These are phyloP conservation scores for Sapayoa aenigma DNA, from an alignment of 2,113 vertebrate species.

Conservation along the genomic window DNA sequence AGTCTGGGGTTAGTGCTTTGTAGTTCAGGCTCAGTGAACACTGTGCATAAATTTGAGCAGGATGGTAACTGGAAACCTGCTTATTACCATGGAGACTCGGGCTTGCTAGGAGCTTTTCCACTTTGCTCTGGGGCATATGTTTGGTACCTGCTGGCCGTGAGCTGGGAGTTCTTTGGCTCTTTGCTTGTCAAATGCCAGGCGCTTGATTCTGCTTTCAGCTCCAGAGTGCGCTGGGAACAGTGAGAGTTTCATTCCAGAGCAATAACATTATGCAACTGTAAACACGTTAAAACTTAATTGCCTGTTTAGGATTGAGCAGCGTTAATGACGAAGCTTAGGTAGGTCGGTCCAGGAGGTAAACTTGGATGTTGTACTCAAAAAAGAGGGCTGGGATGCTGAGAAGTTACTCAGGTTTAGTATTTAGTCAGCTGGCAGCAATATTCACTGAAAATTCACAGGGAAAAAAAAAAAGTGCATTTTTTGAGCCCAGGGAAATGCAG, in stretches of 20 bases:
- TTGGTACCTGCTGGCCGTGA: neutral
- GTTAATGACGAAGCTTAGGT: neutral
- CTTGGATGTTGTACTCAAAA: neutral
- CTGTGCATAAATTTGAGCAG: neutral
- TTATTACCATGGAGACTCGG: slow-evolving; percentile 5
- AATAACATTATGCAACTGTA: slow-evolving; percentile 43
- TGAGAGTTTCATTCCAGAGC: slow-evolving; percentile 5
- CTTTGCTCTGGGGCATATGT: neutral
- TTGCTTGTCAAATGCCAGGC: neutral
- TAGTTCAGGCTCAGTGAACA: neutral
- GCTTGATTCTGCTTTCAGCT: neutral
- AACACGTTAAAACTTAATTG: slow-evolving; percentile 37
- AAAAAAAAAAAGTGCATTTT: rapidly evolving
- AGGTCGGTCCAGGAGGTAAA: neutral
- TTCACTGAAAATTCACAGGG: neutral
- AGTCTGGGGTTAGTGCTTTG: neutral
- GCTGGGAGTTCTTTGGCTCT: neutral
- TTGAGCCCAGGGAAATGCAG: neutral
- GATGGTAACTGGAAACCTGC: neutral
- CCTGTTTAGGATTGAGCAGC: neutral
- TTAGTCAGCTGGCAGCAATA: neutral
- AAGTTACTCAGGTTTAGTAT: neutral
- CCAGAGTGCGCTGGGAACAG: neutral
- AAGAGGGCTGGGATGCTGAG: neutral
- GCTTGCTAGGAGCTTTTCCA: neutral